A percentile compares a stretch with the other conserved stretches of the same genome.
Evolutionary conservation across 2,888 invertebrate genomes (phyloP).

Genomic region (Auanema freiburgensis): DNA sequence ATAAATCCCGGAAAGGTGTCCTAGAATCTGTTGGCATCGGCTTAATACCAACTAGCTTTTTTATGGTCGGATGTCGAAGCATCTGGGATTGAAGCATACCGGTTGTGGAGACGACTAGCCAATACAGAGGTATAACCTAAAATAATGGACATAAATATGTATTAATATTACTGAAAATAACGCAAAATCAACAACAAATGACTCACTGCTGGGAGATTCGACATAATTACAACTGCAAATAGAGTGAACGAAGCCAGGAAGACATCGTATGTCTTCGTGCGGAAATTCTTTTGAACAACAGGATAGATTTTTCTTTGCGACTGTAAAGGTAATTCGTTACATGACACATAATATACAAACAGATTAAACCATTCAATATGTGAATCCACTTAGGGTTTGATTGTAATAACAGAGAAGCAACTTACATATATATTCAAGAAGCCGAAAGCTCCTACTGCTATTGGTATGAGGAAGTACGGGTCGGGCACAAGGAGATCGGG

Average conservation of each 20-base stretch:
- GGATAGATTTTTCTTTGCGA: slow-evolving; percentile 59
- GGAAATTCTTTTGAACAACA: slow-evolving; percentile 36
- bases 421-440: slow-evolving; percentile 58
- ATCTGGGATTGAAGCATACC: slow-evolving; percentile 54
- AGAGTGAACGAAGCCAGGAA: slow-evolving; percentile 51
- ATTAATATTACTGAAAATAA: background rate
- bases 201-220: slow-evolving; percentile 55
- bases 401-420: slow-evolving; percentile 2
- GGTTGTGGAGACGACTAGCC: slow-evolving; percentile 51
- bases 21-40: slow-evolving; percentile 56
- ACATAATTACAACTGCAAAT: slow-evolving; percentile 55
- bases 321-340: slow-evolving; percentile 33
- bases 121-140: slow-evolving; percentile 59
- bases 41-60: slow-evolving; percentile 48
- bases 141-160: slow-evolving; percentile 13
- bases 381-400: background rate
- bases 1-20: slow-evolving; percentile 56
- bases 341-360: background rate
- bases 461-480: slow-evolving; percentile 57
- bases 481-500: slow-evolving; percentile 53
- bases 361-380: background rate
- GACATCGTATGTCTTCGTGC: slow-evolving; percentile 50
- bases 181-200: background rate
- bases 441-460: slow-evolving; percentile 53
- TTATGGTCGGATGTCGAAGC: slow-evolving; percentile 53